phyloP scores from a whole-genome alignment of 2,797 vertebrate genomes.

The Cetoscarus ocellatus region DNA sequence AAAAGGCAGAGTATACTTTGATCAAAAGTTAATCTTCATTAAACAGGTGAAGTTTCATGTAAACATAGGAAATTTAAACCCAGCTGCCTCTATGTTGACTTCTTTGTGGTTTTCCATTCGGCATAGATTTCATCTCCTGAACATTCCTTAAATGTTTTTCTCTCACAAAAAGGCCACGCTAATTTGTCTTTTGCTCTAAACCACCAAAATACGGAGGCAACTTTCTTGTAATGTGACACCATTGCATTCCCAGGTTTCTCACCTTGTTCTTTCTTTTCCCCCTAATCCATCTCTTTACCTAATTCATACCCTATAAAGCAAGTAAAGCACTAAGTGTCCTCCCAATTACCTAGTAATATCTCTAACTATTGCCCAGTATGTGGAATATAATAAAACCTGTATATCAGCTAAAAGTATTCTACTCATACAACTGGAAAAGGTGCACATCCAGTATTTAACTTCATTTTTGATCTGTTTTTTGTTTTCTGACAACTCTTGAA shows the following conservation, averaged over 20 bases:
- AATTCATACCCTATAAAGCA: neutral
- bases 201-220: slow-evolving; percentile 45
- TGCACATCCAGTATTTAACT: neutral
- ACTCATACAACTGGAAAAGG: neutral
- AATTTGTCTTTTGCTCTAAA: slow-evolving; percentile 58
- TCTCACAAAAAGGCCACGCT: slow-evolving; percentile 47
- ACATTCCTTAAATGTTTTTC: slow-evolving; percentile 68
- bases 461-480: neutral
- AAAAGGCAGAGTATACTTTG: slow-evolving; percentile 22
- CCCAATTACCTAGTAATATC: neutral
- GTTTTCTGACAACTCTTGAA: neutral
- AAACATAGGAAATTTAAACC: slow-evolving; percentile 26
- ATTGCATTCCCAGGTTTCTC: neutral
- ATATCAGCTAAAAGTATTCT: neutral
- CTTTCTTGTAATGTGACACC: slow-evolving; percentile 12
- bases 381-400: neutral
- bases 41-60: slow-evolving; percentile 46
- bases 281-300: neutral
- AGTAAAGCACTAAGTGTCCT: slow-evolving; percentile 4
- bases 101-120: slow-evolving; percentile 47
- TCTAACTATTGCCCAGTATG: neutral
- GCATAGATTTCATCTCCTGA: slow-evolving; percentile 43
- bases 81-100: neutral
- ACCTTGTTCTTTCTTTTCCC: slow-evolving; percentile 7
- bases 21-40: slow-evolving; percentile 33